Percentiles rank a stretch among this genome's conserved stretches.
These are phyloP conservation scores for Hanleya hanleyi DNA, from an alignment of 2,888 invertebrate genomes.

Conservation along the genomic window DNA sequence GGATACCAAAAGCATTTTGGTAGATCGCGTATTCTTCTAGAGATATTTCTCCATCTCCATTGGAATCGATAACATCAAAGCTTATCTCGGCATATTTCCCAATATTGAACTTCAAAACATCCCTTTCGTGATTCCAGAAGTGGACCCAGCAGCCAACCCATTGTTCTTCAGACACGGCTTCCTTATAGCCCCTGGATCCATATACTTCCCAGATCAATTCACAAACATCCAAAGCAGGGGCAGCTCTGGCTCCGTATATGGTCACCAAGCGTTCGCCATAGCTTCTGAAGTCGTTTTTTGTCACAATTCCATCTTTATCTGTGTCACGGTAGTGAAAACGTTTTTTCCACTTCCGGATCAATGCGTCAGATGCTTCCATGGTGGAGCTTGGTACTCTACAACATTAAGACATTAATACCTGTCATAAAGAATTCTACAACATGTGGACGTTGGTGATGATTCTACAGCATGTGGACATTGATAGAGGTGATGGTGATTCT, in stretches of 20 bases:
- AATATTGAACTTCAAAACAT: not conserved
- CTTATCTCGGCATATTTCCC: not conserved
- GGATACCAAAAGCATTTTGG: not conserved
- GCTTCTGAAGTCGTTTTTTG: not conserved
- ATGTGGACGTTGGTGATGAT: too few relatives aligned
- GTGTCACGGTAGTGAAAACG: constrained; percentile 1
- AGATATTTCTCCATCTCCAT: not conserved
- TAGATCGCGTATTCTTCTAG: not conserved
- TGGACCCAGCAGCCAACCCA: not conserved
- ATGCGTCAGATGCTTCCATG: not conserved
- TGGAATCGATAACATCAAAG: not conserved
- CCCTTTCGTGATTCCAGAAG: not conserved
- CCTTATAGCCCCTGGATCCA: not conserved
- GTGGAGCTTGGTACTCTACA: too few relatives aligned
- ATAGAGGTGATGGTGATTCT: too few relatives aligned
- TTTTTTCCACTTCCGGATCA: not conserved
- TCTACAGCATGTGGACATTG: too few relatives aligned
- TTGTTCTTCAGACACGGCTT: not conserved
- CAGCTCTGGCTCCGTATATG: not conserved
- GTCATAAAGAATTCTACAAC: too few relatives aligned
- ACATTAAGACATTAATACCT: too few relatives aligned
- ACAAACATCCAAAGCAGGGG: not conserved
- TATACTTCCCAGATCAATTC: not conserved
- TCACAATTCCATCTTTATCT: constrained; percentile 1
- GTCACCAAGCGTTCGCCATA: not conserved